phyloP scores from a whole-genome alignment of 2,888 invertebrate species.

The Hetaerina titia region DNA sequence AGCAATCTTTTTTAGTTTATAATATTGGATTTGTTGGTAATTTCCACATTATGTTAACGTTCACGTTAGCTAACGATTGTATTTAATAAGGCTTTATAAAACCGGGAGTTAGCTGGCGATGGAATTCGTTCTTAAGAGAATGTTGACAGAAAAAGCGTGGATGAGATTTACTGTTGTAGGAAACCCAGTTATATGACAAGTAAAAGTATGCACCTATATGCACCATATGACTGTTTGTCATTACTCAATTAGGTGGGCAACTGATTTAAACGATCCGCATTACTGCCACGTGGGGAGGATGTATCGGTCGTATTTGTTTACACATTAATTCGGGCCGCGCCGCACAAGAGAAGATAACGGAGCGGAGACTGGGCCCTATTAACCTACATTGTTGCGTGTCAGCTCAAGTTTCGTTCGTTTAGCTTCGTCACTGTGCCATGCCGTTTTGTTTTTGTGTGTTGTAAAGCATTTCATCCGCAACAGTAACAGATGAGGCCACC shows the following conservation, averaged over 20 bases:
- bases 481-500: background rate
- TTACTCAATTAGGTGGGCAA: background rate
- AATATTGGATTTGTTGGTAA: no score
- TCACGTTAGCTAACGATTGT: no score
- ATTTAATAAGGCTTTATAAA: no score
- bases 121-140: background rate
- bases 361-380: background rate
- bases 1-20: no score
- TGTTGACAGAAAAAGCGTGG: background rate
- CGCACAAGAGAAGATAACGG: background rate
- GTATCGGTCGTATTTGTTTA: background rate
- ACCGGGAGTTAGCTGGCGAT: no score
- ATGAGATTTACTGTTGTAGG: background rate
- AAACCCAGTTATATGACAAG: background rate
- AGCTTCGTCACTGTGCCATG: background rate
- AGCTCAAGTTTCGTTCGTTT: slow-evolving; percentile 5
- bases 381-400: background rate
- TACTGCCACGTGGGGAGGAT: background rate
- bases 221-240: background rate
- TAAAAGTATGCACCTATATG: no score
- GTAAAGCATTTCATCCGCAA: background rate
- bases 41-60: no score
- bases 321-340: background rate
- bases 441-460: background rate
- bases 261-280: background rate